A percentile compares a stretch with the other conserved stretches of the same genome.
Evolutionary conservation across 2,797 vertebrate species (phyloP).

Genomic region (Chelonia mydas): DNA sequence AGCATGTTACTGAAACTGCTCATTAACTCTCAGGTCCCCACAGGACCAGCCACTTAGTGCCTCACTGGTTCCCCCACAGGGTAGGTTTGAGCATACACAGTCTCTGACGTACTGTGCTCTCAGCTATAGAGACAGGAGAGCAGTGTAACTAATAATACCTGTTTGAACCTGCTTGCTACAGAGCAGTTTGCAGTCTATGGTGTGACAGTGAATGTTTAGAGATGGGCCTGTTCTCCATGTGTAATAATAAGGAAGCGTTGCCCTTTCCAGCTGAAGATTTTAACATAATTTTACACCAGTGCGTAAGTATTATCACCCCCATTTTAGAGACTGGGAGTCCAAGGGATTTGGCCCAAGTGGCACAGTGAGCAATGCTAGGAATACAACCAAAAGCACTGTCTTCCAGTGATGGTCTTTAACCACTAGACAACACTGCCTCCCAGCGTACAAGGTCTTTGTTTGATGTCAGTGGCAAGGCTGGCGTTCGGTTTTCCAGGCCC

Average conservation of each 20-base stretch:
- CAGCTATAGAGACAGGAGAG: not conserved
- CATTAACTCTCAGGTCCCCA: not conserved
- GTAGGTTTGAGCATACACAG: not conserved
- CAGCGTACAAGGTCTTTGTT: not conserved
- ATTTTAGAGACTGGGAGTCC: not conserved
- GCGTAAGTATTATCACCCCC: not conserved
- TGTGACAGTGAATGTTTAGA: not conserved
- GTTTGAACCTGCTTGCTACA: rapidly evolving
- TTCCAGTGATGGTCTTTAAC: not conserved
- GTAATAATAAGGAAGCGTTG: not conserved
- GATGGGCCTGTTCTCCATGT: not conserved
- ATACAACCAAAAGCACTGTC: not conserved
- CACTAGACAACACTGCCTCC: not conserved
- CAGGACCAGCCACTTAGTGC: not conserved
- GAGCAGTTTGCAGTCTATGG: rapidly evolving
- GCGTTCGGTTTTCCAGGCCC: not conserved
- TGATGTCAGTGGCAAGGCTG: not conserved
- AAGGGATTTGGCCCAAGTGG: not conserved
- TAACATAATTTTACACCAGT: not conserved
- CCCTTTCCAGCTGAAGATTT: not conserved
- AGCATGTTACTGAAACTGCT: not conserved
- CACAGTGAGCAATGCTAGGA: not conserved
- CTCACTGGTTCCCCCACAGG: rapidly evolving
- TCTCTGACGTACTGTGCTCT: not conserved
- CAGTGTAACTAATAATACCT: not conserved